Evolutionary conservation across 2,797 vertebrate genomes (phyloP).

Genomic region (Gymnothorax reevesii): DNA sequence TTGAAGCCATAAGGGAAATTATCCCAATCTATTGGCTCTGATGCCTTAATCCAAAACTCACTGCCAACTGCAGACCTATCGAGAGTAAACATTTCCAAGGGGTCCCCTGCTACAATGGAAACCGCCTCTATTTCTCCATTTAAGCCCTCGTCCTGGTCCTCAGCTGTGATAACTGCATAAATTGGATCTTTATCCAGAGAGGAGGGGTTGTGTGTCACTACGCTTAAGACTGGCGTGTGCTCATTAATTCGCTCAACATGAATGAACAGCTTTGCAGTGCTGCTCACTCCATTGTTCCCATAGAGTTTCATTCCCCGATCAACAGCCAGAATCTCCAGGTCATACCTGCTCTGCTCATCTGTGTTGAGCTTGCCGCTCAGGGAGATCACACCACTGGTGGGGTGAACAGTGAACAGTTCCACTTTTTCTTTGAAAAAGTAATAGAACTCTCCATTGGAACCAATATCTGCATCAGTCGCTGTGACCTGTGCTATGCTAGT

Average conservation of each 20-base stretch:
- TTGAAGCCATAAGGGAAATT: slow-evolving; percentile 83
- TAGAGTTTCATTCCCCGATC: slow-evolving; percentile 98
- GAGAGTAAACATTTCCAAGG: slow-evolving; percentile 80
- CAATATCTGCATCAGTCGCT: slow-evolving; percentile 94
- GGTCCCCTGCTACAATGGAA: slow-evolving; percentile 85
- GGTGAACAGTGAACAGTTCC: slow-evolving; percentile 93
- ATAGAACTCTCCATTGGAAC: slow-evolving; percentile 98
- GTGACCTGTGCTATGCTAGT: slow-evolving; percentile 98
- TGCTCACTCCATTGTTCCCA: slow-evolving; percentile 96
- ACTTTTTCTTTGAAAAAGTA: slow-evolving; percentile 96
- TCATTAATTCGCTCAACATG: slow-evolving; percentile 92
- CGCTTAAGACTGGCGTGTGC: slow-evolving; percentile 80
- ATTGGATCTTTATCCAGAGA: slow-evolving; percentile 78
- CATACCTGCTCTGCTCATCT: slow-evolving; percentile 84
- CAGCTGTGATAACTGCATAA: slow-evolving; percentile 82
- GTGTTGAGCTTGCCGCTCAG: slow-evolving; percentile 88
- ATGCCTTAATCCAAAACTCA: slow-evolving; percentile 84
- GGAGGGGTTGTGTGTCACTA: slow-evolving; percentile 78
- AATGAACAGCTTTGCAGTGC: slow-evolving; percentile 94
- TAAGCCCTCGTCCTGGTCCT: slow-evolving; percentile 86
- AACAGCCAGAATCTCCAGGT: slow-evolving; percentile 93
- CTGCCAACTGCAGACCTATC: slow-evolving; percentile 76
- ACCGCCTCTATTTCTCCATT: slow-evolving; percentile 92
- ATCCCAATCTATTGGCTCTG: slow-evolving; percentile 80
- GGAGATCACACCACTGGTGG: slow-evolving; percentile 93